Percentiles rank a stretch among this genome's conserved stretches.
Evolutionary conservation across 2,888 invertebrate species (phyloP).

Genomic region (Apodemia mormo): DNA sequence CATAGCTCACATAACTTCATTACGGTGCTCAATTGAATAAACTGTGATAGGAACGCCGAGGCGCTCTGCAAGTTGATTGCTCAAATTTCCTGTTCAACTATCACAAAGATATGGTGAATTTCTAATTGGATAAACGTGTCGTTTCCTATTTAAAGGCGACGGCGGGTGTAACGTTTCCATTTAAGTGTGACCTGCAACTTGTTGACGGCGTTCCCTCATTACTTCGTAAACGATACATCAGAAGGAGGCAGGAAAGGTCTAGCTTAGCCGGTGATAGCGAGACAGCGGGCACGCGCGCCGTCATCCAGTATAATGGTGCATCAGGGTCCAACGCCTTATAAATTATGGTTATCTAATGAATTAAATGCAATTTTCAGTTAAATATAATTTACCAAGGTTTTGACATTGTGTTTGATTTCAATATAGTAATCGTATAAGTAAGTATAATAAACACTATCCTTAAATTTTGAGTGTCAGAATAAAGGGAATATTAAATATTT

Average conservation of each 20-base stretch:
- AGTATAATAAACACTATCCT: too few relatives aligned
- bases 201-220: conserved; percentile 45
- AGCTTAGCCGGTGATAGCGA: conserved; percentile 44
- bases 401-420: neutral
- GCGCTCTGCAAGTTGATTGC: conserved; percentile 80
- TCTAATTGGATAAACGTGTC: conserved; percentile 83
- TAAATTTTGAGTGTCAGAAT: too few relatives aligned
- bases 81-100: conserved; percentile 82
- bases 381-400: neutral
- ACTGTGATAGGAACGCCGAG: conserved; percentile 78
- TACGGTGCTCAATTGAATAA: conserved; percentile 80
- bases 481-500: too few relatives aligned
- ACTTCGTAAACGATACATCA: conserved; percentile 34
- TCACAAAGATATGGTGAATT: conserved; percentile 83
- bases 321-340: conserved; percentile 47
- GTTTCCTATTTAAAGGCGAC: conserved; percentile 81
- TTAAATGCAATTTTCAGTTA: neutral
- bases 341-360: conserved; percentile 6
- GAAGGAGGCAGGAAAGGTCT: conserved; percentile 46
- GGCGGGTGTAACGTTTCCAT: conserved; percentile 69
- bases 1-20: conserved; percentile 78
- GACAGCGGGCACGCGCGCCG: conserved; percentile 67
- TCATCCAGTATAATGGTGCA: conserved; percentile 76
- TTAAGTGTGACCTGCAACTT: conserved; percentile 56
- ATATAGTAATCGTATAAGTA: neutral